These are phyloP conservation scores for Bufo bufo DNA, from an alignment of 2,113 vertebrate species.

Conservation along the genomic window DNA sequence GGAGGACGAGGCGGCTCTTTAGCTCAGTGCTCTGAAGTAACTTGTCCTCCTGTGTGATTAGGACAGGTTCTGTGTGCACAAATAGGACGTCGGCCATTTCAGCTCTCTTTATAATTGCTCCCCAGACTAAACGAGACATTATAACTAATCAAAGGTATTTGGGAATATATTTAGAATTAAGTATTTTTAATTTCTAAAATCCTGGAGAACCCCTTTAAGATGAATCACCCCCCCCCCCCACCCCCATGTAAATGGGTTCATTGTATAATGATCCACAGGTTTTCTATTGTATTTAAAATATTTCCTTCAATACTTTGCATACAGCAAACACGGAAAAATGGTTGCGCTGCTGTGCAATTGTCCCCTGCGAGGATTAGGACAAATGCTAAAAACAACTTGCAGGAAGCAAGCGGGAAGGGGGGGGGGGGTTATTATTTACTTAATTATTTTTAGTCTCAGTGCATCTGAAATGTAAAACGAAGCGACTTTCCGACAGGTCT, in stretches of 20 bases:
- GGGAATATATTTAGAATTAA: too few species aligned
- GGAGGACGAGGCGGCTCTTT: too few species aligned
- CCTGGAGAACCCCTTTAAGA: too few species aligned
- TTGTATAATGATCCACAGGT: neutral
- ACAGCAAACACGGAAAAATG: neutral
- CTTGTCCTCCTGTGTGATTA: too few species aligned
- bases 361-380: neutral
- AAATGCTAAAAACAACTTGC: neutral
- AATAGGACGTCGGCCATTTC: too few species aligned
- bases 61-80: too few species aligned
- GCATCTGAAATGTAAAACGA: neutral
- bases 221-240: too few species aligned
- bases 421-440: neutral
- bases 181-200: too few species aligned
- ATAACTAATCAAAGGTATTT: too few species aligned
- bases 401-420: neutral
- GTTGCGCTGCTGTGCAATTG: neutral
- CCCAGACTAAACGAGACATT: too few species aligned
- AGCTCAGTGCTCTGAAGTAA: too few species aligned
- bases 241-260: neutral
- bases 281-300: conserved; percentile 18
- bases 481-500: neutral
- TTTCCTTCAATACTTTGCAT: conserved; percentile 18
- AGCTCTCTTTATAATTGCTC: too few species aligned
- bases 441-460: neutral